Percentiles rank a stretch among this genome's conserved stretches.
phyloP scores from a whole-genome alignment of 2,113 vertebrate species.

The Phycodurus eques region DNA sequence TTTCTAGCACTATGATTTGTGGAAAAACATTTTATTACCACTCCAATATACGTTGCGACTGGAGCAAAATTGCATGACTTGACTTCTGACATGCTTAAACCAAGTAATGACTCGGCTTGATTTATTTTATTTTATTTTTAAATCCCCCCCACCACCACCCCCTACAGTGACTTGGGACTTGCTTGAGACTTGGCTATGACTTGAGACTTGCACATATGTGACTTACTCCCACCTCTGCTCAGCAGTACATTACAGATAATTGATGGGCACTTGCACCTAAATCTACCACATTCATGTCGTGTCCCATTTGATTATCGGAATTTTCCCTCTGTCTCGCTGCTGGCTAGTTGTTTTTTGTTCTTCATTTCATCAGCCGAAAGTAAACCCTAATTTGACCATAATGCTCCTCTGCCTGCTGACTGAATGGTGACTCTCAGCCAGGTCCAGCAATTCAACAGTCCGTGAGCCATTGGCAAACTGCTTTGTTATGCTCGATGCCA shows the following conservation, averaged over 20 bases:
- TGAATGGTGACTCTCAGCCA: conserved; percentile 8
- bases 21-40: no score
- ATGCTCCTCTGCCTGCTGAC: conserved; percentile 9
- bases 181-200: no score
- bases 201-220: no score
- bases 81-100: no score
- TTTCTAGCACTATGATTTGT: no score
- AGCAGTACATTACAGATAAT: background rate
- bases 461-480: conserved; percentile 38
- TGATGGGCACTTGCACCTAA: background rate
- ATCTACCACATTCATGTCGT: background rate
- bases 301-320: conserved; percentile 7
- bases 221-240: background rate
- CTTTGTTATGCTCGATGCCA: conserved; percentile 46
- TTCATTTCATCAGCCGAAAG: conserved; percentile 23
- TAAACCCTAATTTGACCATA: conserved; percentile 32
- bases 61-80: no score
- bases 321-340: conserved; percentile 12
- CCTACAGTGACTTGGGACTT: no score
- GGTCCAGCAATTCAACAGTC: conserved; percentile 21
- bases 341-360: conserved; percentile 15
- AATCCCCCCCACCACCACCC: no score
- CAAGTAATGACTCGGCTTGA: no score
- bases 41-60: no score
- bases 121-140: no score